Conservation (phyloP, 2,113 vertebrate genomes). For the Myiozetetes cayanensis region DNA sequence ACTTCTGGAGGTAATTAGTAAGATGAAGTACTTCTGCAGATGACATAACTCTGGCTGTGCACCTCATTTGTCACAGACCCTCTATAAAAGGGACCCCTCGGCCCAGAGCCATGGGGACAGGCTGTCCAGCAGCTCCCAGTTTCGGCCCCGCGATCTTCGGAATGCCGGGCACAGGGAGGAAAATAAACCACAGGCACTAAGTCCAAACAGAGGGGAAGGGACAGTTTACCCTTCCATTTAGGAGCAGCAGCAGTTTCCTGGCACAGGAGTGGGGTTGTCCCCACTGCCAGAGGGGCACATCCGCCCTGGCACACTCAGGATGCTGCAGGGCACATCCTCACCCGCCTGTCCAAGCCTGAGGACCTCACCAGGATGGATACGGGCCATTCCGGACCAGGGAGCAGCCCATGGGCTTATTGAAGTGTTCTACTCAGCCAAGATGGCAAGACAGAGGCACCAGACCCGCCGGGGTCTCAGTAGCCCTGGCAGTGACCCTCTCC, state of each 20-base stretch:
- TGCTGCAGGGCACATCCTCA: not conserved
- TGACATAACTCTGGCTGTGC: not conserved
- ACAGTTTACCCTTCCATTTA: not conserved
- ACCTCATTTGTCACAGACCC: not conserved
- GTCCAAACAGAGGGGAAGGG: not conserved
- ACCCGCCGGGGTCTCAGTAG: fast-evolving
- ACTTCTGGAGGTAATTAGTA: not conserved
- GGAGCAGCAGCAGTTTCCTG: not conserved
- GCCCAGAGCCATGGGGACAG: not conserved
- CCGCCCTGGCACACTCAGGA: not conserved
- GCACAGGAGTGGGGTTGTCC: not conserved
- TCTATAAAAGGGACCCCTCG: not conserved
- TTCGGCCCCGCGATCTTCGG: fast-evolving
- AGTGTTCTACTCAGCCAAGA: not conserved
- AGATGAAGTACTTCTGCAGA: not conserved
- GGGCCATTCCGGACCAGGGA: not conserved
- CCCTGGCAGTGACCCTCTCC: not conserved
- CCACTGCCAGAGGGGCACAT: fast-evolving
- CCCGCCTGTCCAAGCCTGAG: fast-evolving
- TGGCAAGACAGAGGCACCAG: not conserved
- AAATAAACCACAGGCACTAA: not conserved
- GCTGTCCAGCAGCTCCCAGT: not conserved
- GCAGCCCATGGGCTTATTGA: fast-evolving
- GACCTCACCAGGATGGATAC: not conserved
- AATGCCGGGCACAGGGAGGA: not conserved